A percentile compares a stretch with the other conserved stretches of the same genome.
Evolutionary conservation across 2,113 vertebrate genomes (phyloP).

Genomic region (Hipposideros armiger): DNA sequence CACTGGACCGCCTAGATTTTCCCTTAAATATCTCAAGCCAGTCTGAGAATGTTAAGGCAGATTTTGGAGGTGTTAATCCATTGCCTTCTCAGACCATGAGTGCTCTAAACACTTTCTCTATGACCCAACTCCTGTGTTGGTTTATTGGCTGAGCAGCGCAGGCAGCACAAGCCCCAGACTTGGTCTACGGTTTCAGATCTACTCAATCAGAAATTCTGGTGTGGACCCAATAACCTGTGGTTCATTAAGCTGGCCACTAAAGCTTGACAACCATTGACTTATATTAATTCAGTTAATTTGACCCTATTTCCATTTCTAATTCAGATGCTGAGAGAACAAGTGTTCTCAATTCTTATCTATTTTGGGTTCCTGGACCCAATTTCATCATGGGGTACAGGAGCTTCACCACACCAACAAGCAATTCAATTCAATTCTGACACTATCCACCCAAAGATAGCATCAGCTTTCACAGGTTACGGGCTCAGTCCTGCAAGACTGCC

Average conservation of each 20-base stretch:
- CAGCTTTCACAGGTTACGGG: neutral
- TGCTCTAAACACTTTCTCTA: no score
- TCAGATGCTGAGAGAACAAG: neutral
- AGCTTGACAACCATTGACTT: neutral
- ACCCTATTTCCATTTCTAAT: neutral
- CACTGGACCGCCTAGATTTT: no score
- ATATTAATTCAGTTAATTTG: neutral
- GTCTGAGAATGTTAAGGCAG: no score
- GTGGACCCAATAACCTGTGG: neutral
- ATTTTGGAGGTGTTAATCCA: no score
- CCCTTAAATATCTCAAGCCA: no score
- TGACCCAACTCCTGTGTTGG: no score
- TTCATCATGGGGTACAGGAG: neutral
- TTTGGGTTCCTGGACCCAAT: neutral
- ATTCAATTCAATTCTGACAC: neutral
- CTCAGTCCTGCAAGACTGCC: neutral
- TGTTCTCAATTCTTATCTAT: neutral
- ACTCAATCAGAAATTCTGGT: neutral
- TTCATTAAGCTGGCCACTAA: neutral
- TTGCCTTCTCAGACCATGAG: no score
- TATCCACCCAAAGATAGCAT: neutral
- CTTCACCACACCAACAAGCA: neutral
- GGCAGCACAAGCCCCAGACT: no score
- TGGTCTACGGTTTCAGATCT: neutral
- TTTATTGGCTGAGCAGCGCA: no score